These are phyloP conservation scores for Chamaetylas fuelleborni DNA, from an alignment of 2,113 vertebrate genomes.

Conservation along the genomic window DNA sequence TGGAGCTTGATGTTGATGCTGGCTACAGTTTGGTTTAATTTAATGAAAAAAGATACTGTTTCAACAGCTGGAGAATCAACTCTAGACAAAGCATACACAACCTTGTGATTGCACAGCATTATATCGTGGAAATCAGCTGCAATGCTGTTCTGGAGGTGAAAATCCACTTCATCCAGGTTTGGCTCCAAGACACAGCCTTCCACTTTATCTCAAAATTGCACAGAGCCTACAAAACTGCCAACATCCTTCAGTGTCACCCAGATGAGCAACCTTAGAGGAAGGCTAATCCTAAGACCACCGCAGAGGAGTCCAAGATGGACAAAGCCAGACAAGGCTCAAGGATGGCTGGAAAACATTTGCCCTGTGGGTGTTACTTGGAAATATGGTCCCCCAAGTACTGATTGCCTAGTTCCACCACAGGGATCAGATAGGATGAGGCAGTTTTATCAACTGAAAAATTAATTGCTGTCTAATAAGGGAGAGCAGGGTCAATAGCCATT, in stretches of 20 bases:
- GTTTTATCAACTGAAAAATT: slow-evolving; percentile 3
- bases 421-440: not conserved
- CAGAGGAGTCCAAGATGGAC: not conserved
- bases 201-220: slow-evolving; percentile 12
- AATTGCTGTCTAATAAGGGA: not conserved
- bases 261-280: not conserved
- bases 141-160: slow-evolving; percentile 23
- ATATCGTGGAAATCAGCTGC: slow-evolving; percentile 1
- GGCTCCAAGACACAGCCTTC: not conserved
- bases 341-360: not conserved
- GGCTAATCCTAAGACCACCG: not conserved
- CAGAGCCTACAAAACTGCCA: not conserved
- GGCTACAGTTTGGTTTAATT: slow-evolving; percentile 6
- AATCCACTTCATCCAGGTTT: not conserved
- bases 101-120: not conserved
- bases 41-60: slow-evolving; percentile 20
- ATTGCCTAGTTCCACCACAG: not conserved
- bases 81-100: not conserved
- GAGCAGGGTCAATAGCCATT: not conserved
- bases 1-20: slow-evolving; percentile 29
- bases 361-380: not conserved
- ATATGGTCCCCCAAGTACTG: not conserved
- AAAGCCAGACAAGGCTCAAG: not conserved
- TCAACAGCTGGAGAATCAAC: slow-evolving; percentile 27
- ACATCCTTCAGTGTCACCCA: not conserved